Percentiles rank a stretch among this genome's conserved stretches.
Conservation (phyloP, 2,888 invertebrate species). For the Andrena praecox region DNA sequence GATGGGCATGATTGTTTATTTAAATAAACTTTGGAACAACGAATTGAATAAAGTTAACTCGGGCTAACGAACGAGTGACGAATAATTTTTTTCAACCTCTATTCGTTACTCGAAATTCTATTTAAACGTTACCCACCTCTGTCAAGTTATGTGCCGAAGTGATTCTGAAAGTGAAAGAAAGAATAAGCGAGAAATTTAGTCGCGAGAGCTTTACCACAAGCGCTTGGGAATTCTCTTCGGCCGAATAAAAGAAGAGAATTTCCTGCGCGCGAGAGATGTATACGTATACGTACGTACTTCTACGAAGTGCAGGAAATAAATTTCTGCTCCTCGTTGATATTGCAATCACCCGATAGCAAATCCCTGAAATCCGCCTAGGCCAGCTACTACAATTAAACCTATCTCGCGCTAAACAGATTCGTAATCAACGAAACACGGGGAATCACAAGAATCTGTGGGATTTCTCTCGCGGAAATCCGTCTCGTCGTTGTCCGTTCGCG, state of each 20-base stretch:
- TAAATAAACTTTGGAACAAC: no score
- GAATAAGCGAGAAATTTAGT: constrained; percentile 7
- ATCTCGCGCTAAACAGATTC: constrained; percentile 6
- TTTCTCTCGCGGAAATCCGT: background rate
- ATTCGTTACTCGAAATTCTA: no score
- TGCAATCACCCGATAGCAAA: constrained; percentile 51
- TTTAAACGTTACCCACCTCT: no score
- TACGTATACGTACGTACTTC: constrained; percentile 22
- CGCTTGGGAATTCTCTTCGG: no score
- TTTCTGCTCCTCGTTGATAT: constrained; percentile 35
- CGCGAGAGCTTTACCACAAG: background rate
- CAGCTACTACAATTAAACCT: constrained; percentile 31
- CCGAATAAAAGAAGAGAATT: no score
- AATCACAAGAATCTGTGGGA: background rate
- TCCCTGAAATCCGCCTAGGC: constrained; percentile 20
- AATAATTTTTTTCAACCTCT: no score
- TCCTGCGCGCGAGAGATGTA: background rate
- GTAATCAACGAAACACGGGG: constrained; percentile 5
- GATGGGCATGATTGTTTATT: no score
- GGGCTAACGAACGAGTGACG: no score
- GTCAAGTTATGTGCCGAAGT: constrained; percentile 53
- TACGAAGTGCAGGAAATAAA: constrained; percentile 39
- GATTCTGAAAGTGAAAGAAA: constrained; percentile 20
- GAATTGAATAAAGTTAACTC: no score
- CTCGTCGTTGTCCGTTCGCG: background rate